Evolutionary conservation across 1,140 invertebrate genomes (phyloP).

Genomic region (Olivierus martensii): DNA sequence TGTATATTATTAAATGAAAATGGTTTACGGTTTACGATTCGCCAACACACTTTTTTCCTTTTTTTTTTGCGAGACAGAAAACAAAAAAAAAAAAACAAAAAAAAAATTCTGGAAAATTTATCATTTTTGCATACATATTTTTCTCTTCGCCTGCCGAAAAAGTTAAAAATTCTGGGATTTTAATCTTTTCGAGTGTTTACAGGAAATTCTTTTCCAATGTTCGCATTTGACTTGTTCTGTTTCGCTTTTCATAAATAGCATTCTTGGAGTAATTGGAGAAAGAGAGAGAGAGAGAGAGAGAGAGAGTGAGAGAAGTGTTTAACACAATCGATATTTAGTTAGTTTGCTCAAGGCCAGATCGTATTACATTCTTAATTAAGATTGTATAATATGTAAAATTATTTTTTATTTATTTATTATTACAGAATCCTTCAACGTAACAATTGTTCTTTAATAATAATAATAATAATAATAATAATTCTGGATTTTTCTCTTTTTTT

Average conservation of each 20-base stretch:
- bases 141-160: background rate
- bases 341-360: background rate
- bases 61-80: too few relatives aligned
- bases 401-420: too few relatives aligned
- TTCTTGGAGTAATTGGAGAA: background rate
- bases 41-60: too few relatives aligned
- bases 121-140: too few relatives aligned
- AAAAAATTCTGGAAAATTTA: background rate
- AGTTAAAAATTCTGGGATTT: background rate
- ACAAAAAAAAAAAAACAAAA: background rate
- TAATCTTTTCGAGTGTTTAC: background rate
- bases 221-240: slow-evolving; percentile 19
- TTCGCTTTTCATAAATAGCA: slow-evolving; percentile 9
- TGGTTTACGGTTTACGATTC: too few relatives aligned
- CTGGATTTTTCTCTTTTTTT: too few relatives aligned
- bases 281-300: slow-evolving; percentile 1
- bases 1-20: too few relatives aligned
- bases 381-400: too few relatives aligned
- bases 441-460: too few relatives aligned
- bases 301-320: background rate
- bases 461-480: too few relatives aligned
- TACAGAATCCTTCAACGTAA: too few relatives aligned
- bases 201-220: background rate
- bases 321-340: background rate
- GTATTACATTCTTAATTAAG: too few relatives aligned